These are phyloP conservation scores for Drosophila borealis DNA, from an alignment of 2,888 invertebrate genomes.

Conservation along the genomic window DNA sequence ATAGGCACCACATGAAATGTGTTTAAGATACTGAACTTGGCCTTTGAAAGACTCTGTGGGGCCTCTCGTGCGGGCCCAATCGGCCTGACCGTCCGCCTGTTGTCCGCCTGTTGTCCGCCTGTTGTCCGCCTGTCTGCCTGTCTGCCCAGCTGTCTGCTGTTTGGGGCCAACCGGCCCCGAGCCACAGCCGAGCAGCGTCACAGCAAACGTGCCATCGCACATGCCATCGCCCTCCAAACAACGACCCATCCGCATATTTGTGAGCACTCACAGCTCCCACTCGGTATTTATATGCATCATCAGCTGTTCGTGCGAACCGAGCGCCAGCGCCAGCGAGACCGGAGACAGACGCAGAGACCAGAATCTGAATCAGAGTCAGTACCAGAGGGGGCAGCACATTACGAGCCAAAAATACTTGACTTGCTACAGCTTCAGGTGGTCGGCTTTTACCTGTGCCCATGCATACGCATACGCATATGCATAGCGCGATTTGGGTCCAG, in stretches of 20 bases:
- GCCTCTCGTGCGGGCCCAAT: conserved; percentile 28
- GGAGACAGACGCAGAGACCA: conserved; percentile 26
- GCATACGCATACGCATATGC: not conserved
- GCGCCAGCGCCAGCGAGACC: conserved; percentile 22
- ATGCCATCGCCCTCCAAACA: conserved; percentile 55
- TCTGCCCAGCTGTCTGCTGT: conserved; percentile 22
- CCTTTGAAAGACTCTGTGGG: conserved; percentile 56
- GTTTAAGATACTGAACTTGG: conserved; percentile 80
- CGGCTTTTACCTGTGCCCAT: conserved; percentile 22
- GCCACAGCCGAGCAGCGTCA: conserved; percentile 40
- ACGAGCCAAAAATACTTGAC: conserved; percentile 15
- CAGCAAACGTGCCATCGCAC: conserved; percentile 33
- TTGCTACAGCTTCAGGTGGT: conserved; percentile 53
- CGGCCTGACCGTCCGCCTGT: conserved; percentile 32
- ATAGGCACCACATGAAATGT: conserved; percentile 70
- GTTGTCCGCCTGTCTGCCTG: conserved; percentile 25
- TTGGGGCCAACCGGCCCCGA: conserved; percentile 36
- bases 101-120: no score
- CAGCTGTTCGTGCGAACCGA: conserved; percentile 65
- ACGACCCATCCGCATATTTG: conserved; percentile 51
- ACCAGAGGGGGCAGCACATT: conserved; percentile 29
- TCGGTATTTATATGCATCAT: conserved; percentile 53
- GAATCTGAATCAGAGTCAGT: conserved; percentile 17
- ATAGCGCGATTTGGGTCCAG: not conserved
- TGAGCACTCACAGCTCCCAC: conserved; percentile 33